Conservation (phyloP, 2,797 vertebrate genomes). For the Gymnopithys bicolor region DNA sequence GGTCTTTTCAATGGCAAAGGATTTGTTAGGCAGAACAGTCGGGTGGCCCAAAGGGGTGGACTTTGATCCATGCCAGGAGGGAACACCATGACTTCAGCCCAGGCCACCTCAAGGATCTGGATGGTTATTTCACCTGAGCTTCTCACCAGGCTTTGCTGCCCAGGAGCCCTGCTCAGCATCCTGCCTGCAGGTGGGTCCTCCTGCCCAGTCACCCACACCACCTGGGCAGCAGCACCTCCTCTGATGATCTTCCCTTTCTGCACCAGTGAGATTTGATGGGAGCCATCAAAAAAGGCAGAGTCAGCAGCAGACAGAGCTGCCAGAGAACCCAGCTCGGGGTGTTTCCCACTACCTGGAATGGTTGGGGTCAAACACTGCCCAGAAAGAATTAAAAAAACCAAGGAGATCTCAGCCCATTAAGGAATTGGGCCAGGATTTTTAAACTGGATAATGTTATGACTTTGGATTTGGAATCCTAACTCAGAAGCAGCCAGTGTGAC, state of each 20-base stretch:
- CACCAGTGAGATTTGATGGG: not conserved
- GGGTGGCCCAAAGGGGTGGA: not conserved
- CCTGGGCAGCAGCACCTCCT: not conserved
- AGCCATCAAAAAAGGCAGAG: not conserved
- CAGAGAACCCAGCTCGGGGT: rapidly evolving
- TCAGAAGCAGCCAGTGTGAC: not conserved
- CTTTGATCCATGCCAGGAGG: rapidly evolving
- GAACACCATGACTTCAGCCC: rapidly evolving
- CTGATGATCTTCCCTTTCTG: not conserved
- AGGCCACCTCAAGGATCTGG: not conserved
- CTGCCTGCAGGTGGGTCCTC: not conserved
- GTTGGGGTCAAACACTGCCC: not conserved
- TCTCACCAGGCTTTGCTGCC: not conserved
- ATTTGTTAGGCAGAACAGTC: not conserved
- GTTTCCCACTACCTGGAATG: rapidly evolving
- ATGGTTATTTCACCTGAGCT: not conserved
- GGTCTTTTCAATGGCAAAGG: not conserved
- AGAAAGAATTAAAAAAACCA: not conserved
- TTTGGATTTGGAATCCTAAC: not conserved
- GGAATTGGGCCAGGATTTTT: not conserved
- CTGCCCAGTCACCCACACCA: rapidly evolving
- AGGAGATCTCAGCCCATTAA: not conserved
- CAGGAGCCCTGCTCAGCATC: rapidly evolving
- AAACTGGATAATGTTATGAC: not conserved
- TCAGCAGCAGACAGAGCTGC: not conserved